A percentile compares a stretch with the other conserved stretches of the same genome.
These are phyloP conservation scores for Mesaphorura yosii DNA, from an alignment of 1,140 invertebrate genomes.

Conservation along the genomic window DNA sequence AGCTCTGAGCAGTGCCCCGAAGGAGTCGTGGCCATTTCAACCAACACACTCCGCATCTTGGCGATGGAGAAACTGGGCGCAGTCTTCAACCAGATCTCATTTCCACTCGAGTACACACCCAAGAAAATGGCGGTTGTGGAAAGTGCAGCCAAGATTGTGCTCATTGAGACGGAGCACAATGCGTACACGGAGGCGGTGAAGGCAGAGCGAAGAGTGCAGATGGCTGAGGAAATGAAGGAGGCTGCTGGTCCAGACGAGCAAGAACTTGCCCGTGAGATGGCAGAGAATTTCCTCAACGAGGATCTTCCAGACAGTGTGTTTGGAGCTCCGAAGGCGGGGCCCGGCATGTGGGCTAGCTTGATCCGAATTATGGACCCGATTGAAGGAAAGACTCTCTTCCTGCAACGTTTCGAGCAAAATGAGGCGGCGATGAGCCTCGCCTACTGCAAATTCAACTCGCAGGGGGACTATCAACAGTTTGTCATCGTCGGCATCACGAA, in stretches of 20 bases:
- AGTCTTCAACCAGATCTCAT: conserved; percentile 86
- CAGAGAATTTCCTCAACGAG: conserved; percentile 88
- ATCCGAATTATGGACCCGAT: conserved; percentile 84
- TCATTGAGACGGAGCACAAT: conserved; percentile 97
- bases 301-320: conserved; percentile 86
- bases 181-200: conserved; percentile 97
- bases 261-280: conserved; percentile 90
- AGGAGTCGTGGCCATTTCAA: conserved; percentile 97
- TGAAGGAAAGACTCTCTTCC: conserved; percentile 64
- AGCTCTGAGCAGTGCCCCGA: conserved; percentile 98
- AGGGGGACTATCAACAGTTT: conserved; percentile 58
- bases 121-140: conserved; percentile 87
- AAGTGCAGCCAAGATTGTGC: conserved; percentile 80
- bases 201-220: conserved; percentile 67
- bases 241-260: conserved; percentile 89
- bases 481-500: conserved; percentile 80
- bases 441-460: conserved; percentile 56
- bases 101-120: conserved; percentile 89
- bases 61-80: conserved; percentile 96
- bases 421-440: conserved; percentile 80
- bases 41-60: conserved; percentile 92
- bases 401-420: conserved; percentile 83
- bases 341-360: conserved; percentile 93
- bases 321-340: conserved; percentile 89
- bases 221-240: conserved; percentile 86